phyloP scores from a whole-genome alignment of 2,797 vertebrate genomes.

The Gastrophryne carolinensis region DNA sequence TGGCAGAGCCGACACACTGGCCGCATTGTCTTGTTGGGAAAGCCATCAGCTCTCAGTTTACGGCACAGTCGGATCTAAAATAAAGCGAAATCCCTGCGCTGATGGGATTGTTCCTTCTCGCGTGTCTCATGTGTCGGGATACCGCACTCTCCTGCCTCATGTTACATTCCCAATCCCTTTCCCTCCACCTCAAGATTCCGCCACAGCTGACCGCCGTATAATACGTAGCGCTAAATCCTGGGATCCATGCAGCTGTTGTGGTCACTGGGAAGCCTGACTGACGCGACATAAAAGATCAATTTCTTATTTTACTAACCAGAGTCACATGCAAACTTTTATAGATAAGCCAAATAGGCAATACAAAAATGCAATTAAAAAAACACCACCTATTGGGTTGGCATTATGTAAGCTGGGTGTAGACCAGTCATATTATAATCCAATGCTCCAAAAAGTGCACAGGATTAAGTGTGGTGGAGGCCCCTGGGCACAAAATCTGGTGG shows the following conservation, averaged over 20 bases:
- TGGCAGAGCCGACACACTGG: slow-evolving; percentile 58
- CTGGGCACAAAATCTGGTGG: no score
- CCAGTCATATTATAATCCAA: no score
- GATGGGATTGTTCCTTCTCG: slow-evolving; percentile 27
- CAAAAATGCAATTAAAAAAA: no score
- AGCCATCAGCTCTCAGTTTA: slow-evolving; percentile 38
- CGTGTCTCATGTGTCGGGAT: neutral
- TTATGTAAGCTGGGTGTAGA: no score
- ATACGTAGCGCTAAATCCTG: neutral
- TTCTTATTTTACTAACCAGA: no score
- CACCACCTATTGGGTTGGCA: no score
- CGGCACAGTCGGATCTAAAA: slow-evolving; percentile 19
- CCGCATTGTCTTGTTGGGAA: slow-evolving; percentile 53
- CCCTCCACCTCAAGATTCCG: neutral
- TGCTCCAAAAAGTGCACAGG: no score
- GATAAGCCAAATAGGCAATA: no score
- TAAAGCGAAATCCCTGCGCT: slow-evolving; percentile 2
- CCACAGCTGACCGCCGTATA: neutral
- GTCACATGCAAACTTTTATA: no score
- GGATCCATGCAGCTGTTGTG: neutral
- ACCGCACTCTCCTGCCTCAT: neutral
- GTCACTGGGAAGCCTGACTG: no score
- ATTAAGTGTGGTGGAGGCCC: no score
- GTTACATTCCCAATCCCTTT: neutral
- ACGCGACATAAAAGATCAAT: no score